phyloP scores from a whole-genome alignment of 2,113 vertebrate genomes.

The Emydocephalus ijimae region DNA sequence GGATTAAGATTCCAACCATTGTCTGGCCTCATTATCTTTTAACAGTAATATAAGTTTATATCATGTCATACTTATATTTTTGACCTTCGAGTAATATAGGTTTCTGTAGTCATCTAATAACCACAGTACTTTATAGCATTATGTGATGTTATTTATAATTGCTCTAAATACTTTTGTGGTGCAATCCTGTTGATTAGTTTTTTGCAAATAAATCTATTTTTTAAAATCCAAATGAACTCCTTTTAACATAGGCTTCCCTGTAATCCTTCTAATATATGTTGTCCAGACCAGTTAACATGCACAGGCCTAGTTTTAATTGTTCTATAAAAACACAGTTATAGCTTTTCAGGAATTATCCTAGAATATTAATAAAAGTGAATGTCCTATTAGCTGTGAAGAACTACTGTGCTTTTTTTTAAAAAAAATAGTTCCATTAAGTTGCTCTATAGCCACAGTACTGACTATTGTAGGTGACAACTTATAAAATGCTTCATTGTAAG shows the following conservation, averaged over 20 bases:
- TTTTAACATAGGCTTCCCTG: background rate
- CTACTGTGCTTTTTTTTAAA: background rate
- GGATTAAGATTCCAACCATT: background rate
- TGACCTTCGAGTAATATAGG: background rate
- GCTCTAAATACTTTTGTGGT: background rate
- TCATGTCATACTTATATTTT: background rate
- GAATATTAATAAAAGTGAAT: background rate
- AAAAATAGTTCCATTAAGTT: background rate
- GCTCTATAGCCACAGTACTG: background rate
- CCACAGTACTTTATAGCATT: background rate
- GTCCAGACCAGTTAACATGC: background rate
- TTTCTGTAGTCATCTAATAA: background rate
- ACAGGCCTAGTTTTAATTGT: background rate
- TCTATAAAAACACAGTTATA: background rate
- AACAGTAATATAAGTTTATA: background rate
- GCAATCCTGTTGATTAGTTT: background rate
- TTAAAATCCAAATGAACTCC: background rate
- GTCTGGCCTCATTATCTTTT: background rate
- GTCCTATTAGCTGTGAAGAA: background rate
- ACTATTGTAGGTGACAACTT: background rate
- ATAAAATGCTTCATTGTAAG: background rate
- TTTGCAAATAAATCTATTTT: background rate
- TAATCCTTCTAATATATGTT: background rate
- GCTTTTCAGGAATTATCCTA: background rate
- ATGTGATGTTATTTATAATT: background rate